Percentiles rank a stretch among this genome's conserved stretches.
These are phyloP conservation scores for Peribatodes rhomboidaria DNA, from an alignment of 2,888 invertebrate species.

Conservation along the genomic window DNA sequence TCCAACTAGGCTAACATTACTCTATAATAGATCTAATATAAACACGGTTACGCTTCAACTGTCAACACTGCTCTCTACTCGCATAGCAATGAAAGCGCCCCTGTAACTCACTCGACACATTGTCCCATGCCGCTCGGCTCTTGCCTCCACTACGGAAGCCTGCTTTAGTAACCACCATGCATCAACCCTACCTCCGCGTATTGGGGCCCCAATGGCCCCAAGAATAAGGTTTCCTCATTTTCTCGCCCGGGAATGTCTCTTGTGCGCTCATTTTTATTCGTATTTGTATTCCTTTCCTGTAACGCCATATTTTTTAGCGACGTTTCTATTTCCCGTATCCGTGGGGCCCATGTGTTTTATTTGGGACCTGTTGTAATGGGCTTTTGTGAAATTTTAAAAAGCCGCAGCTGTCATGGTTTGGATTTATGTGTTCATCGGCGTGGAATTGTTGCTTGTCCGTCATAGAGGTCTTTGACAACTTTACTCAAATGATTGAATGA, in stretches of 20 bases:
- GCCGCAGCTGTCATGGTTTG: constrained; percentile 48
- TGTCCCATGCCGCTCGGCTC: background rate
- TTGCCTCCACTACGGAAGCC: background rate
- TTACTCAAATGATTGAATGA: too few species aligned
- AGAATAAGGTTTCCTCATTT: constrained; percentile 81
- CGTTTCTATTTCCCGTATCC: constrained; percentile 65
- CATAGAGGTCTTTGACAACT: too few species aligned
- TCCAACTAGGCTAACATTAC: too few species aligned
- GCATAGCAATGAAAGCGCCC: too few species aligned
- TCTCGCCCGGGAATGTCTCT: constrained; percentile 71
- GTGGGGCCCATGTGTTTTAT: constrained; percentile 54
- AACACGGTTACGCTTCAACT: background rate
- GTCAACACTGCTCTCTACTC: background rate
- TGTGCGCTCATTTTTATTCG: constrained; percentile 81
- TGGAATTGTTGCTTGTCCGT: background rate
- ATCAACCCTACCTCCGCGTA: constrained; percentile 58
- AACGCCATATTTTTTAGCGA: constrained; percentile 77
- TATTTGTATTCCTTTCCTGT: constrained; percentile 85
- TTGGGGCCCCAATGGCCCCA: constrained; percentile 65
- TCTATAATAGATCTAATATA: too few species aligned
- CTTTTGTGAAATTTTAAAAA: constrained; percentile 48
- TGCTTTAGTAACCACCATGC: constrained; percentile 23
- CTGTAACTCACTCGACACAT: background rate
- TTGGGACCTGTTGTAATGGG: constrained; percentile 47
- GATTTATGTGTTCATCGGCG: constrained; percentile 12